Conservation (phyloP, 30 jellyfish, hydroid and myxozoan genomes). For the Turritopsis dohrnii region DNA sequence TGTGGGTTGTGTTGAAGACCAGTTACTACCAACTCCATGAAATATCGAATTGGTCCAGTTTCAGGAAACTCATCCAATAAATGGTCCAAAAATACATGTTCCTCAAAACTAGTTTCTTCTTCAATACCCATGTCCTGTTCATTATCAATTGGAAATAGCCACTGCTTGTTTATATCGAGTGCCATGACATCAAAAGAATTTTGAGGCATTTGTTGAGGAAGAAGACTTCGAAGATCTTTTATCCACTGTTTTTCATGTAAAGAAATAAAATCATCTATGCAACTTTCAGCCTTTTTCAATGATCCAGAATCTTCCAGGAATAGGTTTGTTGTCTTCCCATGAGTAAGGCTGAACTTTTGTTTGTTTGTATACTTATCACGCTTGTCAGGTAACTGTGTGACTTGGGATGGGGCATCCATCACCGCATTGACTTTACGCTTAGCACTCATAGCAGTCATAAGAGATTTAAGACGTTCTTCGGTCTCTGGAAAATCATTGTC, state of each 20-base stretch:
- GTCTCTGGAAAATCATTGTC: background rate
- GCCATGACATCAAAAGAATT: conserved; percentile 75
- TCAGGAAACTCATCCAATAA: conserved; percentile 76
- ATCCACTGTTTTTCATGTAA: conserved; percentile 16
- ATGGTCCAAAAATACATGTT: conserved; percentile 80
- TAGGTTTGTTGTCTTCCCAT: conserved; percentile 18
- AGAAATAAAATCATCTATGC: background rate
- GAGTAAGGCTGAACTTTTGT: background rate
- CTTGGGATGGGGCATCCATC: background rate
- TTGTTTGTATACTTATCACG: background rate
- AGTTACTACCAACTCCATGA: conserved; percentile 84
- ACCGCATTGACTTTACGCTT: background rate
- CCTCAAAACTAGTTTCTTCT: conserved; percentile 69
- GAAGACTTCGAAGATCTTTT: conserved; percentile 10
- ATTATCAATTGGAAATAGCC: conserved; percentile 92
- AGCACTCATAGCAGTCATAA: conserved; percentile 20
- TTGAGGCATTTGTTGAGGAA: conserved; percentile 42
- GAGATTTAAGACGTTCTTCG: conserved; percentile 15
- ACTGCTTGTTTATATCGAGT: conserved; percentile 46
- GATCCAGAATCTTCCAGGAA: background rate
- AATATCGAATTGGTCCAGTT: conserved; percentile 51
- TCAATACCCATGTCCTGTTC: conserved; percentile 63
- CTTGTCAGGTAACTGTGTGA: background rate
- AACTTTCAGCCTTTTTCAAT: background rate
- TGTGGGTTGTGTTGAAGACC: conserved; percentile 93